These are phyloP conservation scores for Lepus timidus DNA, from an alignment of 2,113 vertebrate species.

Conservation along the genomic window DNA sequence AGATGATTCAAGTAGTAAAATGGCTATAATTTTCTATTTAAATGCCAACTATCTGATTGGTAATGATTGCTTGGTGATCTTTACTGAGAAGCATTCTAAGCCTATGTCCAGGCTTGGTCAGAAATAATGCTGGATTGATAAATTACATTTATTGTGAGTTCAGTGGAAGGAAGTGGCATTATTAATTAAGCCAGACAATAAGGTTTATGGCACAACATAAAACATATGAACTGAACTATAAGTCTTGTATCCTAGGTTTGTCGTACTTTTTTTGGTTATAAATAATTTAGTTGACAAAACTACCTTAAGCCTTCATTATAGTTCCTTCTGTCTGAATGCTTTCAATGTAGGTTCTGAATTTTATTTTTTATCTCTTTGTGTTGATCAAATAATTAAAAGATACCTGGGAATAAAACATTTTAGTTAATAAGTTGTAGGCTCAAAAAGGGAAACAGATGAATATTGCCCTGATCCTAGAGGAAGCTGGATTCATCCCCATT, in stretches of 20 bases:
- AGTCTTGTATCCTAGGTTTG: background rate
- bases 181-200: background rate
- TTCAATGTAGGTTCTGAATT: background rate
- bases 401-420: too few species aligned
- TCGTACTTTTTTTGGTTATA: background rate
- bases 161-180: background rate
- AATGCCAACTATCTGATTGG: conserved; percentile 23
- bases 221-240: background rate
- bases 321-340: background rate
- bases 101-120: background rate
- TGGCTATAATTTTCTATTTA: conserved; percentile 26
- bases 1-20: background rate
- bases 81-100: background rate
- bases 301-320: background rate
- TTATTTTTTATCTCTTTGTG: conserved; percentile 20
- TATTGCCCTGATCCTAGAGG: background rate
- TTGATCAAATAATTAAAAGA: background rate
- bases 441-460: background rate
- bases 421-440: background rate
- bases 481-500: background rate
- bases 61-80: conserved; percentile 10
- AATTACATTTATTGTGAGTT: background rate
- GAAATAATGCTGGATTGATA: conserved; percentile 25
- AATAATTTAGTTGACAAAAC: conserved; percentile 24
- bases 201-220: background rate